Evolutionary conservation across 1,140 invertebrate genomes (phyloP).

Genomic region (Zelostemma sp.): DNA sequence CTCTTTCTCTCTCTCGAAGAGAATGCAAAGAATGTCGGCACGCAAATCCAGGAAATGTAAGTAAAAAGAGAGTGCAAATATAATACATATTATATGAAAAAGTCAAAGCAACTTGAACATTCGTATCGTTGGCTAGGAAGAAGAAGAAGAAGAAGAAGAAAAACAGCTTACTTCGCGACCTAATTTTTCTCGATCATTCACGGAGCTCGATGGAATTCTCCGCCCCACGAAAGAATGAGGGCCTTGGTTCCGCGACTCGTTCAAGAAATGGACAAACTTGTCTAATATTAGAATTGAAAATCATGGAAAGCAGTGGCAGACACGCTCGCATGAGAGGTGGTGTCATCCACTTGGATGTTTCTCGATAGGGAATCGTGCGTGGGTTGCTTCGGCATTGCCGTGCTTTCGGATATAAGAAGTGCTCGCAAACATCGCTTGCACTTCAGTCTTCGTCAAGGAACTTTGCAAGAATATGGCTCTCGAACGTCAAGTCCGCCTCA

Average conservation of each 20-base stretch:
- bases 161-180: slow-evolving; percentile 7
- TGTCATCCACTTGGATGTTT: slow-evolving; percentile 53
- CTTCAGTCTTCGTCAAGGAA: slow-evolving; percentile 66
- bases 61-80: too few relatives aligned
- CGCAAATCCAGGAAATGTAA: too few relatives aligned
- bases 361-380: slow-evolving; percentile 48
- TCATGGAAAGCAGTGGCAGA: slow-evolving; percentile 57
- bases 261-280: slow-evolving; percentile 53
- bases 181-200: slow-evolving; percentile 39
- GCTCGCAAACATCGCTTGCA: slow-evolving; percentile 44
- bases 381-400: slow-evolving; percentile 53
- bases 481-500: slow-evolving; percentile 83
- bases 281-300: slow-evolving; percentile 65
- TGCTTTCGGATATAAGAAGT: slow-evolving; percentile 59
- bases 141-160: too few relatives aligned
- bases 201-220: slow-evolving; percentile 20
- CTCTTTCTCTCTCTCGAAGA: too few relatives aligned
- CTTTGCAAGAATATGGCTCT: slow-evolving; percentile 78
- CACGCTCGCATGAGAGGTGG: slow-evolving; percentile 23
- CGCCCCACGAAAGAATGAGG: slow-evolving; percentile 18
- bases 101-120: too few relatives aligned
- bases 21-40: too few relatives aligned
- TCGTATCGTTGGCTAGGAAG: too few relatives aligned
- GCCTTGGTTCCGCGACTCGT: slow-evolving; percentile 42
- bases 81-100: too few relatives aligned